phyloP scores from a whole-genome alignment of 2,113 vertebrate species.

The Sphaerodactylus townsendi region DNA sequence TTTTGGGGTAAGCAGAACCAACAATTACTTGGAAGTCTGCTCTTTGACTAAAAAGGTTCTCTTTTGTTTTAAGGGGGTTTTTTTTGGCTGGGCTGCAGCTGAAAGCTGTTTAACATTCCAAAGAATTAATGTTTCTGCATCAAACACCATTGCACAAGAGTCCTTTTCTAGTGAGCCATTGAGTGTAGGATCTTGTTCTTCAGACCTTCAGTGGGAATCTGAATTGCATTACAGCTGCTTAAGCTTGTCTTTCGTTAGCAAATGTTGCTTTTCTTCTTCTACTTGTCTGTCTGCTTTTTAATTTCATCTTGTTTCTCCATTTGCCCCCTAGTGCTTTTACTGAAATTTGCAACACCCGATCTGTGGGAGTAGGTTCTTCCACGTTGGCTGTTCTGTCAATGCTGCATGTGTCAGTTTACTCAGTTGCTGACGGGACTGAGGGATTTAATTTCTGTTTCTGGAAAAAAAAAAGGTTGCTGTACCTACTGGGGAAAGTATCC shows the following conservation, averaged over 20 bases:
- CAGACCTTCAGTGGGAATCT: not conserved
- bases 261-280: not conserved
- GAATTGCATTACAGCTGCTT: not conserved
- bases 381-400: not conserved
- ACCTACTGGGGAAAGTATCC: not conserved
- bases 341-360: not conserved
- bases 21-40: not conserved
- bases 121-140: conserved; percentile 33
- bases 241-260: not conserved
- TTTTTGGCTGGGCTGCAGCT: not conserved
- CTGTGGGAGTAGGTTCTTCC: not conserved
- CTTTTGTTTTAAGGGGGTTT: not conserved
- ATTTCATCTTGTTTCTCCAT: not conserved
- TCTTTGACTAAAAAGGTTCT: not conserved
- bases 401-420: not conserved
- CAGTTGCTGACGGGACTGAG: not conserved
- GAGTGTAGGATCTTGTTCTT: not conserved
- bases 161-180: not conserved
- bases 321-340: not conserved
- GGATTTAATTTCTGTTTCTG: not conserved
- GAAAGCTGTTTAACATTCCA: conserved; percentile 54
- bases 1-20: not conserved
- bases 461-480: too few relatives aligned
- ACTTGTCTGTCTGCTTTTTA: too few relatives aligned
- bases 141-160: not conserved